Evolutionary conservation across 2,888 invertebrate genomes (phyloP), one percentile per base, ranked within the genome.

Genomic region (Micoletzkya japonica): DNA sequence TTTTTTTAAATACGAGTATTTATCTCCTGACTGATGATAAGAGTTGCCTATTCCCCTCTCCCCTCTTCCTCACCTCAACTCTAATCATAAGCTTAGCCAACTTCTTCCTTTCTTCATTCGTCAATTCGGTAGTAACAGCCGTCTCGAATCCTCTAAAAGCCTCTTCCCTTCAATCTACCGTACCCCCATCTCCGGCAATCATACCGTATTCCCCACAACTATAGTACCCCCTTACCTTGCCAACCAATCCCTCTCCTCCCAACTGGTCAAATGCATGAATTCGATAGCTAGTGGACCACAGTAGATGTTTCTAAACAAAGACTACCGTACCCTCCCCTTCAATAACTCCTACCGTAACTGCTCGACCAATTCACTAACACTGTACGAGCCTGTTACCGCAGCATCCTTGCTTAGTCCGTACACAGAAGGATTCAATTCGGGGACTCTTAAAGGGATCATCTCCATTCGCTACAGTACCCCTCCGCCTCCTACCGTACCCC

Each of bases 221-320:
- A n/a, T n/a, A 57, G 7, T 24, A 54, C 70, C 39, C 26, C 44
- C 32, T 67, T 37, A 57, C 68, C 73, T 71, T 37, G 79, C 74
- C 34, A 80, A 56, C 81, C 80, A 82, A 61, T 77, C 76, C 10
- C 81, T 74, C 64, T 85, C 84, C 56, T 80, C 78, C 76, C 75
- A 74, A 52, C 56, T 67, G 20, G 37, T 77, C 26, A 84, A 73
- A 57, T 85, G 85, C 84, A 83, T 83, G 63, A 85, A 85, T 69
- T 85, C 85, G 28, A 77, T 75, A 4, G 82, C 79, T 24, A 83
- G 74, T 28, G 79, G 78, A 24, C 82, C 81, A 63, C 82, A 85
- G 71, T 85, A 85, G 52, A 63, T 63, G n/a, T 37, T 52, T 24
- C 63, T 63, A 24, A 17, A 57, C 26, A 10, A n/a, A n/a, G n/a